Conservation (phyloP, 2,888 invertebrate genomes). For the Idaea dimidiata region DNA sequence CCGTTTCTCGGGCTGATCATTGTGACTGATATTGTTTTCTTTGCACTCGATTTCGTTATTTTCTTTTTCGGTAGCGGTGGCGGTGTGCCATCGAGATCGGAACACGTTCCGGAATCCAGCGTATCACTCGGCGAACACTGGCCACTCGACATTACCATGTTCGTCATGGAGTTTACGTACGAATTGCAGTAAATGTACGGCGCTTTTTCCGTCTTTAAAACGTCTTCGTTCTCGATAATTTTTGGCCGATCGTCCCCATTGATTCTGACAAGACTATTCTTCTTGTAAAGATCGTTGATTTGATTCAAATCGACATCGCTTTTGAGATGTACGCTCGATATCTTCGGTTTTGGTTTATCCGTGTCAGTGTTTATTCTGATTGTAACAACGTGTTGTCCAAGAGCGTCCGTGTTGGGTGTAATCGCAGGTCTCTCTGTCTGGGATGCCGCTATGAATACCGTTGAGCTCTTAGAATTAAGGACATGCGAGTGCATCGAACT, state of each 20-base stretch:
- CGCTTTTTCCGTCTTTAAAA: constrained; percentile 66
- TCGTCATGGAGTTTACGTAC: constrained; percentile 75
- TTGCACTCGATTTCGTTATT: constrained; percentile 71
- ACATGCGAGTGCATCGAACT: constrained; percentile 80
- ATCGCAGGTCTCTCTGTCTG: constrained; percentile 73
- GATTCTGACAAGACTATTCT: constrained; percentile 81
- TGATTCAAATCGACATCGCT: constrained; percentile 72
- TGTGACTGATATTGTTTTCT: constrained; percentile 79
- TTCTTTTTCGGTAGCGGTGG: constrained; percentile 86
- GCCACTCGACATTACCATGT: constrained; percentile 87
- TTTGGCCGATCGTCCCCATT: constrained; percentile 77
- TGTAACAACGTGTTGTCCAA: constrained; percentile 84
- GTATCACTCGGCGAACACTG: constrained; percentile 92
- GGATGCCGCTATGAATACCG: constrained; percentile 79
- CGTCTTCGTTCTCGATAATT: constrained; percentile 76
- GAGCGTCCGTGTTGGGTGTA: constrained; percentile 69
- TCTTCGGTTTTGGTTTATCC: constrained; percentile 74
- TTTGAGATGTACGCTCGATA: constrained; percentile 74
- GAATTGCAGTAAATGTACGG: constrained; percentile 84
- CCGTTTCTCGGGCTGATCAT: constrained; percentile 78
- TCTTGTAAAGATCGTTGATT: constrained; percentile 61
- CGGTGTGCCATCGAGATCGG: constrained; percentile 89
- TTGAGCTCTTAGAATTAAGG: constrained; percentile 78
- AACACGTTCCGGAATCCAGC: constrained; percentile 91
- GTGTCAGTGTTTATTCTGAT: constrained; percentile 85